Conservation (phyloP, 1,140 invertebrate species). For the Zaprionus taronus region DNA sequence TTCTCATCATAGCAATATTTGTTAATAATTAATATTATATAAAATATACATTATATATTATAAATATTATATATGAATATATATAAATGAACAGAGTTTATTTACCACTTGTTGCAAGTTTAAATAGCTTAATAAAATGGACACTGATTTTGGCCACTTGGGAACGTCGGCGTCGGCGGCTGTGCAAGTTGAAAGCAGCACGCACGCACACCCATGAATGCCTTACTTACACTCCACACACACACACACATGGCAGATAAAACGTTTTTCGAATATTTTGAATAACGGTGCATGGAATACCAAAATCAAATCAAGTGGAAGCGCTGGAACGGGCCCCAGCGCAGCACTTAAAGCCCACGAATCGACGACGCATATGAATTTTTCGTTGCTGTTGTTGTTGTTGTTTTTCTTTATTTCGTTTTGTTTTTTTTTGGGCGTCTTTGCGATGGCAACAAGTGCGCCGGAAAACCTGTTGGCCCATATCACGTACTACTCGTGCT, state of each 20-base stretch:
- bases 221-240: slow-evolving; percentile 17
- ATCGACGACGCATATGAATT: slow-evolving; percentile 75
- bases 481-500: slow-evolving; percentile 71
- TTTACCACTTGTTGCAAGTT: background rate
- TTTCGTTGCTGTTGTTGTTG: slow-evolving; percentile 26
- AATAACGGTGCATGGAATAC: slow-evolving; percentile 82
- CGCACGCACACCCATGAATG: slow-evolving; percentile 31
- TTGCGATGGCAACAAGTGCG: slow-evolving; percentile 70
- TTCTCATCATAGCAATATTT: too few relatives aligned
- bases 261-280: slow-evolving; percentile 83
- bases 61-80: too few relatives aligned
- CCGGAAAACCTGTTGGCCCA: slow-evolving; percentile 78
- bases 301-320: slow-evolving; percentile 83
- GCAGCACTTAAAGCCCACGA: slow-evolving; percentile 63
- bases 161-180: slow-evolving; percentile 20
- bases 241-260: slow-evolving; percentile 34
- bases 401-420: slow-evolving; percentile 7
- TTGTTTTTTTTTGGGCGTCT: slow-evolving; percentile 59
- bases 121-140: background rate
- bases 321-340: slow-evolving; percentile 43
- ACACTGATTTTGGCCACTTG: slow-evolving; percentile 5
- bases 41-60: too few relatives aligned
- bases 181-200: slow-evolving; percentile 52
- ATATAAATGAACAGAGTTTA: background rate
- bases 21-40: too few relatives aligned